These are phyloP conservation scores for Drosophila neocordata DNA, from an alignment of 1,140 invertebrate genomes.

Conservation along the genomic window DNA sequence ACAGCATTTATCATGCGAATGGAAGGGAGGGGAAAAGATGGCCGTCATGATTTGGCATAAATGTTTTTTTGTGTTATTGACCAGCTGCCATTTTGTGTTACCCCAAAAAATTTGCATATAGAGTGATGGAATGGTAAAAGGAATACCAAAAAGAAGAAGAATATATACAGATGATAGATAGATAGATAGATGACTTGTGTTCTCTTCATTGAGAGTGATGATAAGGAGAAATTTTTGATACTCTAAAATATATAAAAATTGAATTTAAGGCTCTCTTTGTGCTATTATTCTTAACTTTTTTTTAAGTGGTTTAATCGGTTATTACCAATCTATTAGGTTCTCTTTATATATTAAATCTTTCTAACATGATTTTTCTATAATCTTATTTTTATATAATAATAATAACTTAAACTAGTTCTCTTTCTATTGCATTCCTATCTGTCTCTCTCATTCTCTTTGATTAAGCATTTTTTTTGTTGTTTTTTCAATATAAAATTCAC, in stretches of 20 bases:
- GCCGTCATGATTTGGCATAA: conserved; percentile 15
- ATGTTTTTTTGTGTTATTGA: conserved; percentile 3
- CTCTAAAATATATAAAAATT: too few relatives aligned
- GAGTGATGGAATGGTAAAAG: not conserved
- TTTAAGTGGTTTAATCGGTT: too few relatives aligned
- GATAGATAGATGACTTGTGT: conserved; percentile 43
- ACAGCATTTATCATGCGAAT: conserved; percentile 58
- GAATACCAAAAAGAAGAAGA: conserved; percentile 19
- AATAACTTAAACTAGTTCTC: not conserved
- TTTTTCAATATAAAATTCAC: conserved; percentile 8
- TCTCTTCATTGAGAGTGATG: conserved; percentile 4
- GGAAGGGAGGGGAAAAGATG: conserved; percentile 31
- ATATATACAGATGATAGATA: conserved; percentile 31
- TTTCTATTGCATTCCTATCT: not conserved
- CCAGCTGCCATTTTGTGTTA: not conserved
- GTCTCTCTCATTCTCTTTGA: conserved; percentile 4
- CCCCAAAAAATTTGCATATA: conserved; percentile 4
- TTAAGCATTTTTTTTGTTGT: conserved; percentile 17
- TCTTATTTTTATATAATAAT: too few relatives aligned
- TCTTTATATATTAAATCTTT: too few relatives aligned
- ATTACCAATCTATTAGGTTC: too few relatives aligned
- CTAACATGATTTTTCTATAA: too few relatives aligned
- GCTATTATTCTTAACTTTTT: too few relatives aligned
- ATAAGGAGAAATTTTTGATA: not conserved
- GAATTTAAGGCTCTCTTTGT: too few relatives aligned